A percentile compares a stretch with the other conserved stretches of the same genome.
Conservation (phyloP, 2,888 invertebrate species). For the Strigamia crassipes region DNA sequence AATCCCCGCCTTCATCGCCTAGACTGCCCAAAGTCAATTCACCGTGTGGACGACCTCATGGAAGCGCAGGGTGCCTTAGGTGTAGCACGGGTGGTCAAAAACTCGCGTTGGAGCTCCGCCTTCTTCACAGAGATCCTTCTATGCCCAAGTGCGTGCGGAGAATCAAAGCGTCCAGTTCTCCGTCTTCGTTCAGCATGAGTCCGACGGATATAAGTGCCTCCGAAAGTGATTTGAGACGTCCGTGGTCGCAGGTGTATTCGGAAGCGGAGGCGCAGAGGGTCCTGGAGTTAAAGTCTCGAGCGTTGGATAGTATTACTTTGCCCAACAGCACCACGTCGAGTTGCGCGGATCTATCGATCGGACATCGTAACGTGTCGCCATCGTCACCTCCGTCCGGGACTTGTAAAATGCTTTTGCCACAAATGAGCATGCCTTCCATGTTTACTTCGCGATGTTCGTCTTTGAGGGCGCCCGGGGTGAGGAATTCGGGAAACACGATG, state of each 20-base stretch:
- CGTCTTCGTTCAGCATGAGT: slow-evolving; percentile 43
- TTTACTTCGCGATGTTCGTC: slow-evolving; percentile 49
- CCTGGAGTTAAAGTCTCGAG: background rate
- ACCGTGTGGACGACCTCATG: slow-evolving; percentile 20
- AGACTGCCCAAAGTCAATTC: background rate
- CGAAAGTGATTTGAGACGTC: slow-evolving; percentile 49
- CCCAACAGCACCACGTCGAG: slow-evolving; percentile 12
- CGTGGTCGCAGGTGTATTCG: slow-evolving; percentile 50
- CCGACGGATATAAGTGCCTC: slow-evolving; percentile 49
- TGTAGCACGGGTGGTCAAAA: slow-evolving; percentile 12
- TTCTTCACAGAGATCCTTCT: slow-evolving; percentile 17
- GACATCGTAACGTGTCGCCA: background rate
- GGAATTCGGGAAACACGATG: slow-evolving; percentile 31
- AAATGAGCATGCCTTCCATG: slow-evolving; percentile 41
- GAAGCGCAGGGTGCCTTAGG: background rate
- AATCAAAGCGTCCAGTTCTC: slow-evolving; percentile 50
- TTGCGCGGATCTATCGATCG: slow-evolving; percentile 23
- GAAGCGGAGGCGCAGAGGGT: slow-evolving; percentile 48
- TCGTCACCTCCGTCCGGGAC: background rate
- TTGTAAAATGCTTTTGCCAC: slow-evolving; percentile 33
- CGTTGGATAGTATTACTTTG: slow-evolving; percentile 1
- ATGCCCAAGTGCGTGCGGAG: slow-evolving; percentile 49
- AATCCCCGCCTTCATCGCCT: background rate
- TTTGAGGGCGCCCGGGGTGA: slow-evolving; percentile 44
- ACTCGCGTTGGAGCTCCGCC: background rate